These are phyloP conservation scores for Phylloscopus collybita DNA, from an alignment of 2,797 vertebrate genomes.

Conservation along the genomic window DNA sequence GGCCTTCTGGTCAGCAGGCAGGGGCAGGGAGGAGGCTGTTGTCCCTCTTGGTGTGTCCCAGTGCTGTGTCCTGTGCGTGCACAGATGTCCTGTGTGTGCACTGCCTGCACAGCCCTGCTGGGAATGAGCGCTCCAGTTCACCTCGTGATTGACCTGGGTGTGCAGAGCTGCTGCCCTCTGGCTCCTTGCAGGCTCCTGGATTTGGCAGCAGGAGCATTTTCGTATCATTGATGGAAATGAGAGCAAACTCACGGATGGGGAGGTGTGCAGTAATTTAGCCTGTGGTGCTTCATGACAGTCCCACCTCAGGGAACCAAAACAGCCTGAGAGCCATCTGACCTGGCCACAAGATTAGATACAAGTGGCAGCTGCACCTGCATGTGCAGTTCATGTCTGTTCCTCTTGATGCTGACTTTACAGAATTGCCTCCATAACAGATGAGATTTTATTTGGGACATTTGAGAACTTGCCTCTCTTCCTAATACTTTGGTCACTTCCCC, in stretches of 20 bases:
- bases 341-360: not conserved
- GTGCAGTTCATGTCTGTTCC: not conserved
- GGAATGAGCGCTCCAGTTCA: rapidly evolving
- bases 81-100: not conserved
- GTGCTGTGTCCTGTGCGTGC: not conserved
- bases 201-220: not conserved
- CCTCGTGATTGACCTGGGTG: rapidly evolving
- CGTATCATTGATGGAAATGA: not conserved
- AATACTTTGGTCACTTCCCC: not conserved
- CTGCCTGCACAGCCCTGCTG: not conserved
- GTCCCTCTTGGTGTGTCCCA: not conserved
- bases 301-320: no score
- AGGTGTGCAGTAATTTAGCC: not conserved
- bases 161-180: not conserved
- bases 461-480: not conserved
- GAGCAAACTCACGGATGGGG: not conserved
- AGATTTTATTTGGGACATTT: not conserved
- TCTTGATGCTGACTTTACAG: not conserved
- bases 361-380: not conserved
- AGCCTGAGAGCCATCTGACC: not conserved
- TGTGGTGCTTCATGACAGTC: not conserved
- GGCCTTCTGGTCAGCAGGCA: not conserved
- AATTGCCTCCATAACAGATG: not conserved
- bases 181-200: not conserved
- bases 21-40: rapidly evolving